Percentiles rank a stretch among this genome's conserved stretches.
phyloP scores from a whole-genome alignment of 2,113 vertebrate species.

The Psettodes erumei region DNA sequence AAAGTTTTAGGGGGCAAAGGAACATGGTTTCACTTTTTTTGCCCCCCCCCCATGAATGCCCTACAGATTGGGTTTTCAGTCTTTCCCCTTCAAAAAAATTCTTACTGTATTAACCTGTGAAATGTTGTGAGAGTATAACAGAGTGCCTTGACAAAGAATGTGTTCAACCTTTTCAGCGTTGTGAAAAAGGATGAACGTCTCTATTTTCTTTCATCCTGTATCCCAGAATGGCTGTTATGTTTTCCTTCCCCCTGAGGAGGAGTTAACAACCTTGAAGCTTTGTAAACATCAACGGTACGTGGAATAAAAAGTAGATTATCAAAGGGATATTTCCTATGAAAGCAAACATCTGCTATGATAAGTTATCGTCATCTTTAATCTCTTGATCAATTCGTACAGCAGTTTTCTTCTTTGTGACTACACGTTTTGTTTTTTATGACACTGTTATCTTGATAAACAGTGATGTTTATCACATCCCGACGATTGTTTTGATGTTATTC shows the following conservation, averaged over 20 bases:
- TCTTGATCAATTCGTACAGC: conserved; percentile 65
- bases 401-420: conserved; percentile 46
- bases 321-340: conserved; percentile 74
- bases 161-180: conserved; percentile 64
- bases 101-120: conserved; percentile 62
- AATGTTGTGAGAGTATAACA: conserved; percentile 48
- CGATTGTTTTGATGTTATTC: conserved; percentile 63
- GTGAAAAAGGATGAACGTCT: conserved; percentile 61
- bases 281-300: conserved; percentile 70
- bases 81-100: conserved; percentile 30
- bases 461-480: conserved; percentile 52
- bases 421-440: conserved; percentile 34
- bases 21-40: conserved; percentile 33
- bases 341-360: conserved; percentile 71
- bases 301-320: conserved; percentile 70
- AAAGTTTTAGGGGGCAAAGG: conserved; percentile 51
- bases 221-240: conserved; percentile 65
- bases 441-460: conserved; percentile 59
- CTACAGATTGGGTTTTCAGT: conserved; percentile 66
- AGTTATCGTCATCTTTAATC: conserved; percentile 69
- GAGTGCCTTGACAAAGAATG: conserved; percentile 56
- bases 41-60: conserved; percentile 29
- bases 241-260: conserved; percentile 63
- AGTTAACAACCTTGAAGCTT: conserved; percentile 77
- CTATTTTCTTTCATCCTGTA: conserved; percentile 62